Conservation (phyloP, 1,140 invertebrate genomes). For the Eriosoma lanigerum region DNA sequence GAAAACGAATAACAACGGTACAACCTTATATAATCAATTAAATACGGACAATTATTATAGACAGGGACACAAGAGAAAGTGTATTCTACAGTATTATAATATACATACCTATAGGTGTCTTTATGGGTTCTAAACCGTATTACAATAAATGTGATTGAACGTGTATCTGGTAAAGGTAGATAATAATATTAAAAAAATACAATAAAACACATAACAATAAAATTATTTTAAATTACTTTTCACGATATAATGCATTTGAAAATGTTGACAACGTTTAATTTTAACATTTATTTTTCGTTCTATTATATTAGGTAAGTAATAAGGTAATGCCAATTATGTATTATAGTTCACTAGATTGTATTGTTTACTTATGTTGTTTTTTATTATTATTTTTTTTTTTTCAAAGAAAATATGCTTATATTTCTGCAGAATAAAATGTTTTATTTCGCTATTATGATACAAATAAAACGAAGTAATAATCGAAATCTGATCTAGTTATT, state of each 20-base stretch:
- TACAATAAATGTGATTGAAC: background rate
- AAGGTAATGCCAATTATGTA: too few relatives aligned
- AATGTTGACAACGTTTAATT: background rate
- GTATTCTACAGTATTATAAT: background rate
- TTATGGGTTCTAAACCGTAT: background rate
- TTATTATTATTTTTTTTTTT: too few relatives aligned
- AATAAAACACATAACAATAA: background rate
- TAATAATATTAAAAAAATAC: background rate
- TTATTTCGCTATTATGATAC: background rate
- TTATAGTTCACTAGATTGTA: too few relatives aligned
- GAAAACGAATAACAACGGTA: background rate
- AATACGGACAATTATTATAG: background rate
- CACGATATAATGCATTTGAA: background rate
- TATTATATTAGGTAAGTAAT: background rate
- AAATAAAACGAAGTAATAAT: background rate
- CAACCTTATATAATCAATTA: background rate
- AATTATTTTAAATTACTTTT: background rate
- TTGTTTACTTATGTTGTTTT: too few relatives aligned
- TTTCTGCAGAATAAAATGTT: too few relatives aligned
- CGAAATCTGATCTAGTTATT: slow-evolving; percentile 33
- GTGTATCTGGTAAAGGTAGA: background rate
- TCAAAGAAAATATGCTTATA: too few relatives aligned
- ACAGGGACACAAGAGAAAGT: slow-evolving; percentile 19
- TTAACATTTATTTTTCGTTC: background rate
- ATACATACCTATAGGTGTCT: background rate